Percentiles rank a stretch among this genome's conserved stretches.
phyloP scores from a whole-genome alignment of 2,113 vertebrate genomes.

The Heterochromis multidens region DNA sequence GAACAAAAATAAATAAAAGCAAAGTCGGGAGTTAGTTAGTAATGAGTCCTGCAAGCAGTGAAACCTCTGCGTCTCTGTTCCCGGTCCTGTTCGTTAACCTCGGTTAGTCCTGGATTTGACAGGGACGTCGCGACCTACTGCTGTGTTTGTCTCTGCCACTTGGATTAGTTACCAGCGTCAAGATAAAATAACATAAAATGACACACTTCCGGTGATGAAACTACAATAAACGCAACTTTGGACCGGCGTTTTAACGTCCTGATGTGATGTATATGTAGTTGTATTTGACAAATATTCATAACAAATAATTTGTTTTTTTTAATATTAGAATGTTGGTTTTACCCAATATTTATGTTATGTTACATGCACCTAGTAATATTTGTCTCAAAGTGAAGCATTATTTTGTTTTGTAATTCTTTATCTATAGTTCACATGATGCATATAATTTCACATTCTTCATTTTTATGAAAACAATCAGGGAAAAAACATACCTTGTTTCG shows the following conservation, averaged over 20 bases:
- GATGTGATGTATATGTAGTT: rapidly evolving
- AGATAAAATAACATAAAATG: rapidly evolving
- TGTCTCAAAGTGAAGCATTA: not conserved
- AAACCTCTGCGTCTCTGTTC: not conserved
- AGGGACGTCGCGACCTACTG: constrained; percentile 54
- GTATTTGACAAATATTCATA: not conserved
- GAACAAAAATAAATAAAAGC: not conserved
- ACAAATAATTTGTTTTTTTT: not conserved
- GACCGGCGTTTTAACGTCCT: not conserved
- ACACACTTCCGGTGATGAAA: rapidly evolving
- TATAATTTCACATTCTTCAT: not conserved
- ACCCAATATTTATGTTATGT: not conserved
- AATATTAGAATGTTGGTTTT: not conserved
- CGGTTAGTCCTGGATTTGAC: constrained; percentile 22
- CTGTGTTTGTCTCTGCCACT: constrained; percentile 19
- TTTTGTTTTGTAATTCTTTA: not conserved
- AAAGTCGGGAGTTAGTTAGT: rapidly evolving
- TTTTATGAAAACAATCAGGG: not conserved
- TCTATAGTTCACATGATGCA: not conserved
- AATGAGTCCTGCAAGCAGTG: not conserved
- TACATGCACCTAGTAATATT: not conserved
- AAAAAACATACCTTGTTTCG: too few species aligned
- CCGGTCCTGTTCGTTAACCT: not conserved
- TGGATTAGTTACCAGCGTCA: constrained; percentile 18
- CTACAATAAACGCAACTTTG: constrained; percentile 25